Conservation (phyloP, 2,797 vertebrate species). For the Salarias fasciatus region DNA sequence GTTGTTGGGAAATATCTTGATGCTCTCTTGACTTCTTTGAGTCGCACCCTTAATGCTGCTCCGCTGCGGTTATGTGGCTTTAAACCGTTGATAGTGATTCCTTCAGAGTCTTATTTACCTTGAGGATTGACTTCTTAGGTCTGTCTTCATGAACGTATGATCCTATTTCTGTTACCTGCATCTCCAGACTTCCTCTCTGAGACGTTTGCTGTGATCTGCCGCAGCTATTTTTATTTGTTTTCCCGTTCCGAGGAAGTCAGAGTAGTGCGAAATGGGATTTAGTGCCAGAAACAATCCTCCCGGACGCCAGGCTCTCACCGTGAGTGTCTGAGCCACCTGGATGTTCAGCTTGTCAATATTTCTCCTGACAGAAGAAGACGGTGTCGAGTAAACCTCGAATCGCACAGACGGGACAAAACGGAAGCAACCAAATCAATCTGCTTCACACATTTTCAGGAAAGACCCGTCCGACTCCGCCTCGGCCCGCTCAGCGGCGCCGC, state of each 20-base stretch:
- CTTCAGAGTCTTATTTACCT: too few relatives aligned
- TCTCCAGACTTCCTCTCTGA: slow-evolving; percentile 5
- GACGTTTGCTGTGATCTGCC: slow-evolving; percentile 5
- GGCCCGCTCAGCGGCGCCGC: too few relatives aligned
- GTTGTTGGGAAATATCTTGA: too few relatives aligned
- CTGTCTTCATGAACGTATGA: too few relatives aligned
- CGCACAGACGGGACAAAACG: not conserved
- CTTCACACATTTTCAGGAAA: slow-evolving; percentile 7
- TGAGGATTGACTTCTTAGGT: too few relatives aligned
- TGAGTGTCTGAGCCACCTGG: slow-evolving; percentile 37
- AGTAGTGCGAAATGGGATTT: slow-evolving; percentile 19
- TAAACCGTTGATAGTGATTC: too few relatives aligned
- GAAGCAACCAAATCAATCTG: slow-evolving; percentile 12
- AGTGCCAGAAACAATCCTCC: slow-evolving; percentile 32
- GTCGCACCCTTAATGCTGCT: too few relatives aligned
- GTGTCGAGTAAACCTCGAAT: slow-evolving; percentile 13
- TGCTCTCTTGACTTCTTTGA: too few relatives aligned
- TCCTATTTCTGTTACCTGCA: not conserved
- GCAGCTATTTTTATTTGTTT: slow-evolving; percentile 23
- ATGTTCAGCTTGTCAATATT: slow-evolving; percentile 39
- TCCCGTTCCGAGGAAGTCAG: slow-evolving; percentile 9
- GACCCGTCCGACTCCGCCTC: not conserved
- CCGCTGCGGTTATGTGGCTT: too few relatives aligned
- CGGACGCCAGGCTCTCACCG: slow-evolving; percentile 34
- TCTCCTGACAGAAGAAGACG: slow-evolving; percentile 36